Base-by-base conservation (phyloP, 2,113 vertebrate species). In the Coreoperca whiteheadi region DNA sequence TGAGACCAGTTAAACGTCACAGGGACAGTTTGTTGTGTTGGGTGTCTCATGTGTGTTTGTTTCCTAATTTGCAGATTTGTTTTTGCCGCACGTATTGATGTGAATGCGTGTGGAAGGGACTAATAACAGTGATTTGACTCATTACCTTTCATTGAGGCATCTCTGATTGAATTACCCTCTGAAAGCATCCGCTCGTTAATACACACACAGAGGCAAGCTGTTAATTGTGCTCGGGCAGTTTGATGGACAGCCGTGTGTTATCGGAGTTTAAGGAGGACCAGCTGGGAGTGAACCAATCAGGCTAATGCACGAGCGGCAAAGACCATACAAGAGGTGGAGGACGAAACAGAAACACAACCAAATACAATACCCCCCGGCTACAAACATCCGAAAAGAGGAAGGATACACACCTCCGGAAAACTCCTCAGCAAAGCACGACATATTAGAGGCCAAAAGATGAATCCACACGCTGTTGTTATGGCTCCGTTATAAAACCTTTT, bases 231-330 rank as follows among this genome's bases (percentile, higher is more conserved):
- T 81, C 1, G 21, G 65, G 64, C 28, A 48, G 32, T 51, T 84
- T 86, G 81, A 86, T 51, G 51, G 81, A 82, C 77, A 79, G 70
- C 53, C 4, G 34, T 16, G 75, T 21, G 46, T 72, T 79, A 74
- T 63, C 61, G 66, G 64, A 72, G 39, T 79, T 79, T 77, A 80
- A 56, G 77, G 54, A 71, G 15, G 41, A 54, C n/a, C n/a, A n/a
- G n/a, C n/a, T n/a, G n/a, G n/a, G n/a, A n/a, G n/a, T n/a, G n/a
- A n/a, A n/a, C n/a, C n/a, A n/a, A n/a, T n/a, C n/a, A n/a, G n/a
- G 2, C 4, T 60, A 73, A 82, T 79, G 66, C 66, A 68, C 1
- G 0, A 50, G 41, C n/a, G 54, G 59, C 70, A 82, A 63, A 80
- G 59, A 80, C 8, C 23, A 21, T 0, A 28, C 63, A 50, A 25